phyloP scores from a whole-genome alignment of 2,888 invertebrate genomes.

The Trissoscelio sp. region DNA sequence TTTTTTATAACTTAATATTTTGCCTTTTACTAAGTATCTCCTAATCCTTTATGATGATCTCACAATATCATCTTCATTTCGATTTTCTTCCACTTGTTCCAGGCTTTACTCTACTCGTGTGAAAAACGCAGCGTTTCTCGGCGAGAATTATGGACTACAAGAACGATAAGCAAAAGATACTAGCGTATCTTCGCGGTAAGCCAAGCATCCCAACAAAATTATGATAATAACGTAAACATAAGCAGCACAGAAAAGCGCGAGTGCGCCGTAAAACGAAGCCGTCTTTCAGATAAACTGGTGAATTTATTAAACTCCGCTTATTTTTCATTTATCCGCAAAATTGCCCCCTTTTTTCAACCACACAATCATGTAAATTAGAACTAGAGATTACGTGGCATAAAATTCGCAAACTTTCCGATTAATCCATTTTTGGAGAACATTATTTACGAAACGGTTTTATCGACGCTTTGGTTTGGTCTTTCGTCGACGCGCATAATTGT shows the following conservation, averaged over 20 bases:
- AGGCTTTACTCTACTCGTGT: background rate
- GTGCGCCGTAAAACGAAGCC: conserved; percentile 44
- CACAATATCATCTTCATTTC: conserved; percentile 1
- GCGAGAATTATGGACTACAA: conserved; percentile 50
- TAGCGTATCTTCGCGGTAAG: conserved; percentile 33
- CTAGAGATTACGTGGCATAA: conserved; percentile 20
- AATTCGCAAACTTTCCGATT: conserved; percentile 10
- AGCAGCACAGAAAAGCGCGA: conserved; percentile 36
- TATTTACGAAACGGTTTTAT: background rate
- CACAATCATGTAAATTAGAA: too few relatives aligned
- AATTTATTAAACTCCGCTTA: conserved; percentile 40
- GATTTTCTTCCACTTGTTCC: background rate
- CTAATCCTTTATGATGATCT: too few relatives aligned
- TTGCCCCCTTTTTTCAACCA: background rate
- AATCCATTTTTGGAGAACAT: conserved; percentile 18
- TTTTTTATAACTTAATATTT: too few relatives aligned
- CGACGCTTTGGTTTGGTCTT: background rate
- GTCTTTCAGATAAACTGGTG: conserved; percentile 55
- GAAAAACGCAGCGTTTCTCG: conserved; percentile 23
- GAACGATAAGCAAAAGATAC: conserved; percentile 53
- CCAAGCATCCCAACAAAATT: conserved; percentile 38
- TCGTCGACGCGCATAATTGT: background rate
- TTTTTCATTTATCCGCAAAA: conserved; percentile 27
- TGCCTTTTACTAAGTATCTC: too few relatives aligned
- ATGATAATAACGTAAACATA: conserved; percentile 57